Conservation (phyloP, 1,140 invertebrate genomes). For the Hylaeus volcanicus region DNA sequence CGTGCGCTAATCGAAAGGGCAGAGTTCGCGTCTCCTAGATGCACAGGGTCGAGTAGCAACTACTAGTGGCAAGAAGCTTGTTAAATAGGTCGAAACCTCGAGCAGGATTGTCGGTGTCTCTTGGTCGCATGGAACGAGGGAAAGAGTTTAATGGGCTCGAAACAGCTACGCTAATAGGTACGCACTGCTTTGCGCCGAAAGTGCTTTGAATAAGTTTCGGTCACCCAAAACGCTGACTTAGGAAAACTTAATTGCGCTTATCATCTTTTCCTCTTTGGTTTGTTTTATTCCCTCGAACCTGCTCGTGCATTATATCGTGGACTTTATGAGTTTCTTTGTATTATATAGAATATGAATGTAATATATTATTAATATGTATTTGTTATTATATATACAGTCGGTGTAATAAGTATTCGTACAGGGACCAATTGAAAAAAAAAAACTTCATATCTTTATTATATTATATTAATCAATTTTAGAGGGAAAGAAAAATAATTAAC, state of each 20-base stretch:
- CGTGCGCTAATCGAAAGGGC: conserved; percentile 38
- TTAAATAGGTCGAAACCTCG: conserved; percentile 37
- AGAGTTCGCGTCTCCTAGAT: conserved; percentile 35
- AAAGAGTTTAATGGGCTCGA: not conserved
- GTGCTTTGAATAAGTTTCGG: not conserved
- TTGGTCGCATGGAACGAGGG: not conserved
- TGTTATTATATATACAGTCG: too few species aligned
- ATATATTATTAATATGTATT: too few species aligned
- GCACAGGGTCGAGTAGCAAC: not conserved
- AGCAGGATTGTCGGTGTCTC: not conserved
- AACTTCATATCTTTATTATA: too few species aligned
- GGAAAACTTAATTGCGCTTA: not conserved
- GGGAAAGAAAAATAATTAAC: too few species aligned
- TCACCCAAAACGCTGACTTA: not conserved
- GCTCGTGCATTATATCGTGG: too few species aligned
- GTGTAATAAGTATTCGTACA: too few species aligned
- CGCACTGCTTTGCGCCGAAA: not conserved
- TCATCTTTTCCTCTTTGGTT: not conserved
- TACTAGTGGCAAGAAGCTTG: not conserved
- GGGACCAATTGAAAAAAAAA: too few species aligned
- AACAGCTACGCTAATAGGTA: not conserved
- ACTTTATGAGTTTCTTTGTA: too few species aligned
- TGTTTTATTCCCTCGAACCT: too few species aligned
- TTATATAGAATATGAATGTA: too few species aligned
- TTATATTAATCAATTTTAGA: too few species aligned